Conservation (phyloP, 2,888 invertebrate species). For the Miltochrista miniata region DNA sequence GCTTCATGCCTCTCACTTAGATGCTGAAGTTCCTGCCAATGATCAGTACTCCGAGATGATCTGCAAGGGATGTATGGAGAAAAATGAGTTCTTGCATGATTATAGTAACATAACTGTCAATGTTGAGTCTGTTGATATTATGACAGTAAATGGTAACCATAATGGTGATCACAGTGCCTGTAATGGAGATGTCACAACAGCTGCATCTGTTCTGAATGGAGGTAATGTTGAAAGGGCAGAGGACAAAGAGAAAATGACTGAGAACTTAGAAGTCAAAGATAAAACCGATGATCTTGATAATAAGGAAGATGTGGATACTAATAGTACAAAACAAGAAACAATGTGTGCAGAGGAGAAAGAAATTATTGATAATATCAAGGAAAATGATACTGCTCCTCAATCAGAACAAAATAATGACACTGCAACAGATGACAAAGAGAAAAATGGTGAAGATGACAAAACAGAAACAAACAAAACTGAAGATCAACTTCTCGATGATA, state of each 20-base stretch:
- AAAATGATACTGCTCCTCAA: not conserved
- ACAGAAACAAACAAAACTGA: constrained; percentile 13
- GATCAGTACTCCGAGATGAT: constrained; percentile 91
- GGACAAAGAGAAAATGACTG: not conserved
- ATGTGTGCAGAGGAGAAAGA: not conserved
- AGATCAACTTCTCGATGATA: constrained; percentile 17
- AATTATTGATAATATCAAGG: not conserved
- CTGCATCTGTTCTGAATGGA: not conserved
- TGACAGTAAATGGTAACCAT: constrained; percentile 32
- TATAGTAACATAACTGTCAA: constrained; percentile 83
- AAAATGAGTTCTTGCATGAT: constrained; percentile 88
- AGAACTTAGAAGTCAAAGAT: not conserved
- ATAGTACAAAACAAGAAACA: not conserved
- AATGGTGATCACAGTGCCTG: constrained; percentile 20
- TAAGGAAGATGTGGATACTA: too few relatives aligned
- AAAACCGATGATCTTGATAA: not conserved
- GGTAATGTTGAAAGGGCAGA: constrained; percentile 3
- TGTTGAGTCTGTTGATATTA: constrained; percentile 49
- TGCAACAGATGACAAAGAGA: not conserved
- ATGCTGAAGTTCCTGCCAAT: constrained; percentile 81
- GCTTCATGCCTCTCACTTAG: constrained; percentile 94
- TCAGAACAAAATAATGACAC: not conserved
- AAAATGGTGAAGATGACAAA: constrained; percentile 3
- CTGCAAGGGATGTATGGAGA: constrained; percentile 90
- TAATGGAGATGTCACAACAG: constrained; percentile 31